phyloP scores from a whole-genome alignment of 2,113 vertebrate species.

The Saguinus imperator region DNA sequence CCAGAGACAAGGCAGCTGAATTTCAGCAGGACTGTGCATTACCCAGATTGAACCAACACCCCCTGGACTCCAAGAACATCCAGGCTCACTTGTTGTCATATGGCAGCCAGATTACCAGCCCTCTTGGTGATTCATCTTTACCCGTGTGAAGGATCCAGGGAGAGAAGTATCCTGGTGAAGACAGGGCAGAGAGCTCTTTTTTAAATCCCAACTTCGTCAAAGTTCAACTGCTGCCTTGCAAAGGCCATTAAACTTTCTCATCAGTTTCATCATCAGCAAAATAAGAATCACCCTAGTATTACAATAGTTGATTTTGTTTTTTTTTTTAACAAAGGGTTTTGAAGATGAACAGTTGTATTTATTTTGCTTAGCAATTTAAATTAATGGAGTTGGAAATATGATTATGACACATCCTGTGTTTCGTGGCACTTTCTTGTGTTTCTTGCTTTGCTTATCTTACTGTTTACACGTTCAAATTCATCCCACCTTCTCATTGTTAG shows the following conservation, averaged over 20 bases:
- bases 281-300: slow-evolving; percentile 28
- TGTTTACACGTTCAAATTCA: background rate
- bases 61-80: background rate
- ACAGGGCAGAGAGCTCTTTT: background rate
- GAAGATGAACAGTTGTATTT: slow-evolving; percentile 55
- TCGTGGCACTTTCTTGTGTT: slow-evolving; percentile 21
- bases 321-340: slow-evolving; percentile 52
- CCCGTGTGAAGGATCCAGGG: background rate
- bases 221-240: background rate
- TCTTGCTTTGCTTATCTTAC: background rate
- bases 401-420: slow-evolving; percentile 12
- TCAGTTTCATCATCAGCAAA: slow-evolving; percentile 52
- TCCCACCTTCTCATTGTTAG: background rate
- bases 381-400: slow-evolving; percentile 46
- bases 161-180: background rate
- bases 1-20: background rate
- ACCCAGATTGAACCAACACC: background rate
- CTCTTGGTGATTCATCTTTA: slow-evolving; percentile 51
- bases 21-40: background rate
- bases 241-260: slow-evolving; percentile 34
- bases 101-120: slow-evolving; percentile 31
- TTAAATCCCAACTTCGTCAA: slow-evolving; percentile 39
- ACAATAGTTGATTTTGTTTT: slow-evolving; percentile 52
- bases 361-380: slow-evolving; percentile 49
- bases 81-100: background rate